A percentile compares a stretch with the other conserved stretches of the same genome.
These are phyloP conservation scores for Eonycteris spelaea DNA, from an alignment of 2,113 vertebrate genomes.

Conservation along the genomic window DNA sequence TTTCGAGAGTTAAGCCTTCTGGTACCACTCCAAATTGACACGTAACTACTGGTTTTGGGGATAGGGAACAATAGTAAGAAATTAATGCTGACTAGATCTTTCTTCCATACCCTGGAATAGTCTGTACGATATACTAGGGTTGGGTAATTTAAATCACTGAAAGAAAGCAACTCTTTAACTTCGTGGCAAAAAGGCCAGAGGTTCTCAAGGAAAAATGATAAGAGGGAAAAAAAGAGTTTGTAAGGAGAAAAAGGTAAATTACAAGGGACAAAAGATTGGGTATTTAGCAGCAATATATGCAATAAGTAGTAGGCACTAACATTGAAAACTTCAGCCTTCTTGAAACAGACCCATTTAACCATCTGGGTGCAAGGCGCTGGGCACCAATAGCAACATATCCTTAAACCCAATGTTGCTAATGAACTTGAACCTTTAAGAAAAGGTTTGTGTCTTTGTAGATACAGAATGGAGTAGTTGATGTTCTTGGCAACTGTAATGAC, in stretches of 20 bases:
- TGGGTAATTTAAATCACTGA: not conserved
- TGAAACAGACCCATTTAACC: not conserved
- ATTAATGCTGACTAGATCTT: not conserved
- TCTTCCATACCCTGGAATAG: not conserved
- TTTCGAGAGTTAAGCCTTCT: not conserved
- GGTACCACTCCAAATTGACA: not conserved
- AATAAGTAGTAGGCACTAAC: not conserved
- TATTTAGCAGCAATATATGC: not conserved
- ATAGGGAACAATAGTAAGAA: not conserved
- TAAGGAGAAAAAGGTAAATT: slow-evolving; percentile 15
- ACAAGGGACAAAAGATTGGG: not conserved
- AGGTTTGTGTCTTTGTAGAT: not conserved
- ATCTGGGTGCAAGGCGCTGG: not conserved
- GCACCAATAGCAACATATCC: not conserved
- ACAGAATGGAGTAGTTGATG: not conserved
- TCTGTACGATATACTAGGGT: not conserved
- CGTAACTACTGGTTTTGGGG: not conserved
- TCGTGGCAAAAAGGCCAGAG: not conserved
- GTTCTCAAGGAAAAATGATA: not conserved
- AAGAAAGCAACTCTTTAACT: not conserved
- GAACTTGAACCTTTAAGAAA: not conserved
- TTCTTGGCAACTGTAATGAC: not conserved
- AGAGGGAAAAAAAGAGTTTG: not conserved
- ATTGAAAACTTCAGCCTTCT: not conserved
- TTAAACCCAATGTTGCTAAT: not conserved